Evolutionary conservation across 2,797 vertebrate genomes (phyloP).

Genomic region (Erethizon dorsatum): DNA sequence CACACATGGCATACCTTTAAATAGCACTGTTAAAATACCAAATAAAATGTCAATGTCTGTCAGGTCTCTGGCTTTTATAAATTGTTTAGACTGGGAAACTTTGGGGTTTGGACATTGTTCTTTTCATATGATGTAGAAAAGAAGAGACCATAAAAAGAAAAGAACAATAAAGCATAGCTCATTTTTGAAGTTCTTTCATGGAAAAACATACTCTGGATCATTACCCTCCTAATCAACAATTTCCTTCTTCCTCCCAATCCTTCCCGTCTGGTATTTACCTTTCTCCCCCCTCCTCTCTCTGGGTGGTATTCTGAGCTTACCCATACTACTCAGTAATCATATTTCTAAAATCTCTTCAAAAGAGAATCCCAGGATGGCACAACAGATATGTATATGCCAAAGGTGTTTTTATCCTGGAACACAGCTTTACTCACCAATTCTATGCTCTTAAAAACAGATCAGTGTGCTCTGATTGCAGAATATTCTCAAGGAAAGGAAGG

Average conservation of each 20-base stretch:
- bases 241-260: constrained; percentile 84
- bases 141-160: constrained; percentile 86
- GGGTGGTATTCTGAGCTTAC: constrained; percentile 86
- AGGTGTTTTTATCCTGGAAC: constrained; percentile 50
- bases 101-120: constrained; percentile 87
- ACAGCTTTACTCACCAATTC: constrained; percentile 49
- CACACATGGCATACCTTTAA: constrained; percentile 88
- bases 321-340: constrained; percentile 73
- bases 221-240: constrained; percentile 91
- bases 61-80: constrained; percentile 90
- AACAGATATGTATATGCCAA: constrained; percentile 46
- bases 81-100: constrained; percentile 91
- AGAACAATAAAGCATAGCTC: constrained; percentile 88
- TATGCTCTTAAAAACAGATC: constrained; percentile 48
- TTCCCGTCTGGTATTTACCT: constrained; percentile 81
- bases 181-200: constrained; percentile 91
- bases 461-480: accelerated
- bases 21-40: constrained; percentile 91
- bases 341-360: constrained; percentile 79
- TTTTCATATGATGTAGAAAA: constrained; percentile 88
- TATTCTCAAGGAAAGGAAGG: constrained; percentile 3
- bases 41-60: constrained; percentile 91
- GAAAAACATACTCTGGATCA: constrained; percentile 92
- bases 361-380: constrained; percentile 64
- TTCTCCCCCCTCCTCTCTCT: constrained; percentile 82